Base-by-base conservation (phyloP, 2,888 invertebrate species). In the Hyppa rectilinea region DNA sequence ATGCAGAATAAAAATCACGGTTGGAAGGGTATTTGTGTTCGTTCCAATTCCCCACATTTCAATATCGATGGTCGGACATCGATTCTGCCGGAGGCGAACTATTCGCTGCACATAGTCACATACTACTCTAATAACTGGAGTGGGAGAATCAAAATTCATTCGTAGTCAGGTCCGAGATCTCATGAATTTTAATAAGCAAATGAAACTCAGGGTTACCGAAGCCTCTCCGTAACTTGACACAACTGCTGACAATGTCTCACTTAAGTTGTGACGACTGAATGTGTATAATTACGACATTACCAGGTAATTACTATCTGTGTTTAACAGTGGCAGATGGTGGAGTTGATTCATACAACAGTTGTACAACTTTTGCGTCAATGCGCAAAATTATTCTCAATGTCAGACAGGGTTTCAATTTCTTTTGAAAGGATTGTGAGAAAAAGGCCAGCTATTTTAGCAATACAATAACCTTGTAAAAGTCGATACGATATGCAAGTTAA, bases 291-390 rank as follows among this genome's bases (percentile, higher is more conserved):
- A 78, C 68, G 59, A 65, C 0, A 64, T 82, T 78, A 71, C 70
- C 60, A 63, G 70, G 77, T 82, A 82, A 86, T 86, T 86, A 84
- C 80, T 75, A 82, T 80, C 68, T 73, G 72, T 75, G 66, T 73
- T 66, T 76, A 85, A 74, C 83, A 87, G 85, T 87, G 87, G 86
- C 87, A 87, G 87, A 87, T 87, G 86, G 84, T 87, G 87, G 80
- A 85, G 85, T 86, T 81, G 78, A 78, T 83, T 80, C 81, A 83
- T 36, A 81, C 74, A 81, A 79, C 75, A 88, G 90, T 85, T 84
- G 85, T 84, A 85, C 82, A 83, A 85, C 83, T 87, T 82, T 76
- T 79, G 31, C 77, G 82, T 82, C 76, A 83, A 84, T 72, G 84
- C 75, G 67, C 83, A 82, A 76, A 82, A 71, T 79, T 80, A 65